A percentile compares a stretch with the other conserved stretches of the same genome.
These are phyloP conservation scores for Adelognathus sp. DNA, from an alignment of 2,888 invertebrate species.

Conservation along the genomic window DNA sequence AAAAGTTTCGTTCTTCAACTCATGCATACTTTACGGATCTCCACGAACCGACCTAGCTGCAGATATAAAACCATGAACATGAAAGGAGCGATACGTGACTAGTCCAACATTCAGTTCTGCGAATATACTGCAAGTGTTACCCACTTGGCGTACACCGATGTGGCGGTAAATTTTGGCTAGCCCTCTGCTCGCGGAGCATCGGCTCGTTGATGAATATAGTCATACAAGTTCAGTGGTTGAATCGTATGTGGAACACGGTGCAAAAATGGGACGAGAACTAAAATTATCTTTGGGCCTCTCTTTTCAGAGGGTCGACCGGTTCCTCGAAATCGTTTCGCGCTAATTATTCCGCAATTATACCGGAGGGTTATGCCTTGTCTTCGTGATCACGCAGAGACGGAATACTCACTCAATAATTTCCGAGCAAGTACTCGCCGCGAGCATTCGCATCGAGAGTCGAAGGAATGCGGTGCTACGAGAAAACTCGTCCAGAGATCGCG, in stretches of 20 bases:
- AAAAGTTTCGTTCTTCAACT: slow-evolving; percentile 33
- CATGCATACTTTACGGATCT: slow-evolving; percentile 34
- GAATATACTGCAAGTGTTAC: slow-evolving; percentile 22
- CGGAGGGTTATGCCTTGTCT: background rate
- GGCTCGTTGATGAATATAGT: slow-evolving; percentile 43
- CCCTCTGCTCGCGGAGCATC: slow-evolving; percentile 13
- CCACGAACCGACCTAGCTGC: background rate
- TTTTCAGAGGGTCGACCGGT: background rate
- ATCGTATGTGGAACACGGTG: slow-evolving; percentile 28
- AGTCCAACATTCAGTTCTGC: background rate
- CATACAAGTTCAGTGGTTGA: slow-evolving; percentile 1
- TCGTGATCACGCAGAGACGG: background rate
- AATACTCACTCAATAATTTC: slow-evolving; percentile 7
- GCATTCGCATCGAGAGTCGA: background rate
- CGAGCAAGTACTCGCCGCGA: slow-evolving; percentile 25
- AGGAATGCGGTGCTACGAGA: slow-evolving; percentile 29
- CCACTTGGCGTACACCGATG: slow-evolving; percentile 12
- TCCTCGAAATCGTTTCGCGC: background rate
- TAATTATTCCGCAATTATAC: slow-evolving; percentile 12
- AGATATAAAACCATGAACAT: slow-evolving; percentile 14
- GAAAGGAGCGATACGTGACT: slow-evolving; percentile 61
- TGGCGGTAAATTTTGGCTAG: slow-evolving; percentile 41
- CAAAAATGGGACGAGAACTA: background rate
- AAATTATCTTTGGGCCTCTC: background rate
- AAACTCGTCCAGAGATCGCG: slow-evolving; percentile 18